phyloP scores from a whole-genome alignment of 2,797 vertebrate species.

The Cossypha dichroa region DNA sequence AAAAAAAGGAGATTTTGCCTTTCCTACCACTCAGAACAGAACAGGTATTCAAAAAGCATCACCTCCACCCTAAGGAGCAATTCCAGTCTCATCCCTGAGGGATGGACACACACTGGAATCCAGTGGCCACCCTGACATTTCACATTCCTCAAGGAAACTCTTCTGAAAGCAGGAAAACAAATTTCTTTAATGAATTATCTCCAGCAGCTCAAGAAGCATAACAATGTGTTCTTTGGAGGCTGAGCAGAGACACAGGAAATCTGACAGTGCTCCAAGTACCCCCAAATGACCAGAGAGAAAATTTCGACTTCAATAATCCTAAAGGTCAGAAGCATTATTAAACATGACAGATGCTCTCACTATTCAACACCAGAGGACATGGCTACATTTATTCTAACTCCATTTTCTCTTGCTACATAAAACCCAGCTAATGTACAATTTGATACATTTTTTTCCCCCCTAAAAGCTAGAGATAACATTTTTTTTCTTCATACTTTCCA shows the following conservation, averaged over 20 bases:
- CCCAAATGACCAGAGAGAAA: constrained; percentile 53
- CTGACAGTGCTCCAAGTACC: constrained; percentile 33
- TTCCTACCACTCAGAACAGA: not conserved
- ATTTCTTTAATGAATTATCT: constrained; percentile 49
- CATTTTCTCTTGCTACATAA: constrained; percentile 25
- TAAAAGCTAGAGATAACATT: constrained; percentile 32
- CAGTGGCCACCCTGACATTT: constrained; percentile 56
- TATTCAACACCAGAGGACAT: constrained; percentile 19
- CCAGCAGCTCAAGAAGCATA: not conserved
- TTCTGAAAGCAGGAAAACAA: constrained; percentile 52
- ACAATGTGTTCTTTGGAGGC: constrained; percentile 31
- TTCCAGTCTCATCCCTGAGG: not conserved
- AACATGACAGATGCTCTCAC: constrained; percentile 60
- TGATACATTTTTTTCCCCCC: not conserved
- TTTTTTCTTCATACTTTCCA: not conserved
- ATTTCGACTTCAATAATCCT: constrained; percentile 64
- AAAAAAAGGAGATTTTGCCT: too few species aligned
- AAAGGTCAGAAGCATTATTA: constrained; percentile 68
- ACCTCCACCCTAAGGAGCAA: fast-evolving
- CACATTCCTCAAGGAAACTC: constrained; percentile 71
- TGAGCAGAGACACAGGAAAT: not conserved
- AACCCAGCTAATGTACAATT: constrained; percentile 34
- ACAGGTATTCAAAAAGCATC: not conserved
- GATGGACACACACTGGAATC: not conserved
- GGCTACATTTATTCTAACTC: constrained; percentile 47